Percentiles rank a stretch among this genome's conserved stretches.
Conservation (phyloP, 2,113 vertebrate species). For the Hassar affinis region DNA sequence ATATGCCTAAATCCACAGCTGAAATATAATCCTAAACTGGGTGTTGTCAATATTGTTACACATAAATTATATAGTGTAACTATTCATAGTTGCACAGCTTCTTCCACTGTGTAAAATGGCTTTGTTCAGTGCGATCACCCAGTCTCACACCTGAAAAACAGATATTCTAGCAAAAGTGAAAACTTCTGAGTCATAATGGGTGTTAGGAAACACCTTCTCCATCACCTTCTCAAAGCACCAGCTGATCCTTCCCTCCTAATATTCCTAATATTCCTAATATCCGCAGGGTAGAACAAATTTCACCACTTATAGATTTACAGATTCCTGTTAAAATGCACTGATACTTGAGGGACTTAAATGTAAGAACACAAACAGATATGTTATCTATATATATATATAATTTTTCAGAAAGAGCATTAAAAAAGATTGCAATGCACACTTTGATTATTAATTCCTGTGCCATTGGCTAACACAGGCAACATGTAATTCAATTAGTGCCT, state of each 20-base stretch:
- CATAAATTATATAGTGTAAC: background rate
- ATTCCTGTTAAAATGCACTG: background rate
- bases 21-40: background rate
- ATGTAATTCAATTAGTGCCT: background rate
- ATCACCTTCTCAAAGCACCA: background rate
- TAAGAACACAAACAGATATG: background rate
- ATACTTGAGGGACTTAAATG: background rate
- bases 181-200: slow-evolving; percentile 12
- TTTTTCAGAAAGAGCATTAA: background rate
- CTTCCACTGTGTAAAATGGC: background rate
- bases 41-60: background rate
- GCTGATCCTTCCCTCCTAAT: slow-evolving; percentile 12
- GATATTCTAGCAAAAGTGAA: slow-evolving; percentile 17
- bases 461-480: background rate
- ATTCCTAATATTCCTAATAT: too few species aligned
- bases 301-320: background rate
- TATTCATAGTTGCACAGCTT: background rate
- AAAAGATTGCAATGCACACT: background rate
- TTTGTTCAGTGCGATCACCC: background rate
- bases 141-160: background rate
- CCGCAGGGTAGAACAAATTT: background rate
- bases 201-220: background rate
- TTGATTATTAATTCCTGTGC: background rate
- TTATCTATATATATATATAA: background rate
- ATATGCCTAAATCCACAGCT: background rate